Base-by-base conservation (phyloP, 1,140 invertebrate genomes). In the Drosophila micromelanica region DNA sequence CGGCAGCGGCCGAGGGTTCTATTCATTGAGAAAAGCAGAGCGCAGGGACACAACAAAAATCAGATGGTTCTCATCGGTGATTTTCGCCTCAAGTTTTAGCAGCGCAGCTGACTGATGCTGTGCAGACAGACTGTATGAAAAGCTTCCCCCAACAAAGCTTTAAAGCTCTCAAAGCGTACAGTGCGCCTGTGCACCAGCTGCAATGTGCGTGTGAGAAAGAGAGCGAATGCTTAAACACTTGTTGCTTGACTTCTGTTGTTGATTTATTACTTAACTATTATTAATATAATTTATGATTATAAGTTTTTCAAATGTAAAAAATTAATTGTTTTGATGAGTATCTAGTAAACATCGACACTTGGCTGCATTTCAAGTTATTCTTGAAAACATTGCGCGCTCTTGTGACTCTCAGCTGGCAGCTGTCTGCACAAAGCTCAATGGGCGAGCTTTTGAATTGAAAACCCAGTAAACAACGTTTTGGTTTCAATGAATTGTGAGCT, bases 31-130 rank as follows among this genome's bases (percentile, higher is more conserved):
- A 68, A 80, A 80, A 64, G 13, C 56, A 17, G 38, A 13, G 73
- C 17, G 15, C 40, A 30, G 45, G 67, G 27, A 63, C 60, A 80
- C 64, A 87, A 87, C 84, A 87, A 87, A 82, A 82, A 87, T 73
- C 82, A 87, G 78, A 87, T 87, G 82, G 40, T 70, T 43, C 55
- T 68, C 55, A 38, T 12, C 45, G 37, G 20, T 42, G 37, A 56
- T 68, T 49, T 86, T 86, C 82, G 78, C 82, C 68, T 45, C 38
- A 72, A 82, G 48, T 56, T 60, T 62, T 80, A 4, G 74, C 65
- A 80, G 43, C 56, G 43, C 70, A 80, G 63, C 82, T 89, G 80
- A 62, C 73, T 85, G 82, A 87, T 87, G 82, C 82, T 87, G 82
- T 59, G 63, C 15, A 17, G 55, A 23, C 38, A n/a, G n/a, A 12